phyloP scores from a whole-genome alignment of 2,888 invertebrate species.

The Falcaria lacertinaria region DNA sequence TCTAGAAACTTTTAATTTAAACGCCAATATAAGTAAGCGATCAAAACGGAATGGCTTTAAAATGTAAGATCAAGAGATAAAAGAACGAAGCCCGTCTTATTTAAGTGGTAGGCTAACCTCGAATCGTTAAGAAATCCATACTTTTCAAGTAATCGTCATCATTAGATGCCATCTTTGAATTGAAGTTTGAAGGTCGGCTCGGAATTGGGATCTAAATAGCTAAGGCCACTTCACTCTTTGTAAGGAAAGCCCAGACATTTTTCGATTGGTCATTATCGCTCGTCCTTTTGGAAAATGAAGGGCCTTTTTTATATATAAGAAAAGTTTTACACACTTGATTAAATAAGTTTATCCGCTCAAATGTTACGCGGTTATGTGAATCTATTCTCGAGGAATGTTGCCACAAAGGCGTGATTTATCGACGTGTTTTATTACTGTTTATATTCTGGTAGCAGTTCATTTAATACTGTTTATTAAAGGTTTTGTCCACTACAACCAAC shows the following conservation, averaged over 20 bases:
- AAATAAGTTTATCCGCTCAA: slow-evolving; percentile 9
- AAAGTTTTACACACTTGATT: background rate
- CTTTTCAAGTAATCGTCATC: slow-evolving; percentile 1
- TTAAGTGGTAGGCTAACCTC: background rate
- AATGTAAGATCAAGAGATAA: background rate
- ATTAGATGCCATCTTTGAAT: slow-evolving; percentile 3
- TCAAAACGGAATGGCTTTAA: background rate
- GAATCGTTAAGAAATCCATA: background rate
- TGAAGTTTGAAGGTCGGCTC: slow-evolving; percentile 1
- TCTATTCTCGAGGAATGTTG: background rate
- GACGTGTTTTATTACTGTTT: background rate
- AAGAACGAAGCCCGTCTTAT: background rate
- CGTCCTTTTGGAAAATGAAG: slow-evolving; percentile 1
- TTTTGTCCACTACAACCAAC: too few species aligned
- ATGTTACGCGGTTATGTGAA: background rate
- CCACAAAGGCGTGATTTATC: slow-evolving; percentile 1
- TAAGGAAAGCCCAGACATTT: slow-evolving; percentile 1
- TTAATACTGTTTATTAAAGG: too few species aligned
- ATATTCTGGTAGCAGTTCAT: too few species aligned
- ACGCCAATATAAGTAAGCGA: background rate
- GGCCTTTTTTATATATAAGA: background rate
- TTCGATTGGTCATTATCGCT: slow-evolving; percentile 1
- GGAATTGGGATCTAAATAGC: slow-evolving; percentile 2
- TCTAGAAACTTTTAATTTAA: background rate
- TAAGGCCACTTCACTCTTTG: background rate